These are phyloP conservation scores for Timandra comae DNA, from an alignment of 2,888 invertebrate species.

Conservation along the genomic window DNA sequence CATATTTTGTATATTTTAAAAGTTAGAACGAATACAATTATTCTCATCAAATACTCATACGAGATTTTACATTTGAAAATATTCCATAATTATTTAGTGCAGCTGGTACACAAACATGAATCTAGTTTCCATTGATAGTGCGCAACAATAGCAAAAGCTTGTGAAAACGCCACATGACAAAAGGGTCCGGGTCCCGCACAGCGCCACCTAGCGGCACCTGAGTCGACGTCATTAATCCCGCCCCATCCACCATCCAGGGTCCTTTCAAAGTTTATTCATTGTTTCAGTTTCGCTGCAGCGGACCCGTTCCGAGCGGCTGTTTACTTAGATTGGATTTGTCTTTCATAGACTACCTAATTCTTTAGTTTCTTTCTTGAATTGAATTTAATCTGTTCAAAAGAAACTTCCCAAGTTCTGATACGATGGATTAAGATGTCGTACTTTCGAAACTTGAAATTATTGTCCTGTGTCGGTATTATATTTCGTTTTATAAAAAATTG, in stretches of 20 bases:
- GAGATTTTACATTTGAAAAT: too few relatives aligned
- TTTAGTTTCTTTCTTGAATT: slow-evolving; percentile 29
- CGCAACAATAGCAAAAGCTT: slow-evolving; percentile 13
- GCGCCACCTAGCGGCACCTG: slow-evolving; percentile 45
- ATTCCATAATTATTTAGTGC: too few relatives aligned
- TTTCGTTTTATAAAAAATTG: too few relatives aligned
- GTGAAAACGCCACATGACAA: slow-evolving; percentile 21
- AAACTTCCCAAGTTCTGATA: slow-evolving; percentile 16
- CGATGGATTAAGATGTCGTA: slow-evolving; percentile 18
- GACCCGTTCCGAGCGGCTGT: slow-evolving; percentile 28
- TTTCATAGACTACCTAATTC: slow-evolving; percentile 35
- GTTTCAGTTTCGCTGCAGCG: slow-evolving; percentile 53
- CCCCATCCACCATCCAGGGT: slow-evolving; percentile 34
- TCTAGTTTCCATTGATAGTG: slow-evolving; percentile 9
- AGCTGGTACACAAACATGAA: slow-evolving; percentile 5
- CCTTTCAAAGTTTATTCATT: slow-evolving; percentile 66
- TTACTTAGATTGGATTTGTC: slow-evolving; percentile 54
- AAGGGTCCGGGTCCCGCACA: slow-evolving; percentile 26
- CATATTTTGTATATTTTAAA: too few relatives aligned
- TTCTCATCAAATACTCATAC: too few relatives aligned
- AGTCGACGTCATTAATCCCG: slow-evolving; percentile 42
- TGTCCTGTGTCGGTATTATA: not conserved
- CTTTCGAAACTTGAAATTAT: slow-evolving; percentile 8
- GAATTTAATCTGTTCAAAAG: slow-evolving; percentile 20
- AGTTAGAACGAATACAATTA: too few relatives aligned